Percentiles rank a stretch among this genome's conserved stretches.
phyloP scores from a whole-genome alignment of 1,140 invertebrate species.

The Cydia amplana region DNA sequence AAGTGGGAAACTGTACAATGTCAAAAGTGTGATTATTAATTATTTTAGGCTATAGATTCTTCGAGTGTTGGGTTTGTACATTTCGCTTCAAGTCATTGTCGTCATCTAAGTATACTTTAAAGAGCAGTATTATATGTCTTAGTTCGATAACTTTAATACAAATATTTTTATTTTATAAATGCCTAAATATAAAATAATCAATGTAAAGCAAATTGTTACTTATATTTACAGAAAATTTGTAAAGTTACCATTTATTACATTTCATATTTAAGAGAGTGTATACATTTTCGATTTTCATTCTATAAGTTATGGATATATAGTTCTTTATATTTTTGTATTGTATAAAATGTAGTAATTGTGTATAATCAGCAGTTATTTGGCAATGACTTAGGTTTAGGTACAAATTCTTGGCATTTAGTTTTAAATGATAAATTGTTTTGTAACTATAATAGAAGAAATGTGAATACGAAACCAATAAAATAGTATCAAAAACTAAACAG shows the following conservation, averaged over 20 bases:
- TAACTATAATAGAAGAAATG: constrained; percentile 74
- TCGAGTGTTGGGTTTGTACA: constrained; percentile 69
- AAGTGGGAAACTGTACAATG: constrained; percentile 76
- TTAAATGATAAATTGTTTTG: constrained; percentile 70
- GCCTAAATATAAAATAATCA: constrained; percentile 14
- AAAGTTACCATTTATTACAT: constrained; percentile 40
- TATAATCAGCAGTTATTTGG: constrained; percentile 27
- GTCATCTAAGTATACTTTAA: constrained; percentile 36
- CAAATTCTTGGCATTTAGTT: constrained; percentile 66
- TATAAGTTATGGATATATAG: constrained; percentile 24
- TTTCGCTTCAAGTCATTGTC: constrained; percentile 73
- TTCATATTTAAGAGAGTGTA: constrained; percentile 23
- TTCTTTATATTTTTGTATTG: constrained; percentile 32
- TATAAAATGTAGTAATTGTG: constrained; percentile 26
- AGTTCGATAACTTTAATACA: not conserved
- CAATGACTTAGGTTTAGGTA: constrained; percentile 75
- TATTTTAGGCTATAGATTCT: constrained; percentile 67
- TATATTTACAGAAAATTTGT: constrained; percentile 21
- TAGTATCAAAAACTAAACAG: constrained; percentile 45
- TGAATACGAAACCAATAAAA: constrained; percentile 77
- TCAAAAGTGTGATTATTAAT: constrained; percentile 75
- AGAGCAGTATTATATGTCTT: not conserved
- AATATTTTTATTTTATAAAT: constrained; percentile 1
- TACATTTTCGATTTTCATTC: constrained; percentile 21
- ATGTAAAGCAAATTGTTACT: not conserved